These are phyloP conservation scores for Rhyacichthys aspro DNA, from an alignment of 2,797 vertebrate genomes.

Conservation along the genomic window DNA sequence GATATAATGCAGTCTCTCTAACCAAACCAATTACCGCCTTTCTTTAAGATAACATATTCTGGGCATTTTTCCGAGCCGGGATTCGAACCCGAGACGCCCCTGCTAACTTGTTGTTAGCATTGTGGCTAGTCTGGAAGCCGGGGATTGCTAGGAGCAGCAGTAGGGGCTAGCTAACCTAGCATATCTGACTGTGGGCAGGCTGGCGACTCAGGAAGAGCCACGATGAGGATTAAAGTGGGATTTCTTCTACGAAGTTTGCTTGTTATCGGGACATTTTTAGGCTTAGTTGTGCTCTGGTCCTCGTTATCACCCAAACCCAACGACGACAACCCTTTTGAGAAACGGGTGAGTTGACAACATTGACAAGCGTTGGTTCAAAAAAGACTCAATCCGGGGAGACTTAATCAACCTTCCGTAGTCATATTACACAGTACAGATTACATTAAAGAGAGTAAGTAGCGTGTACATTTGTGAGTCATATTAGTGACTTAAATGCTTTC, in stretches of 20 bases:
- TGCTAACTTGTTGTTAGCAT: slow-evolving; percentile 9
- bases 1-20: too few species aligned
- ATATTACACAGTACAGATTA: too few species aligned
- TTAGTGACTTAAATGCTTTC: too few species aligned
- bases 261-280: slow-evolving; percentile 87
- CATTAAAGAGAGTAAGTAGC: too few species aligned
- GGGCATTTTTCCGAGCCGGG: neutral
- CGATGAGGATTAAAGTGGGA: slow-evolving; percentile 91
- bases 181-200: neutral
- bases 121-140: neutral
- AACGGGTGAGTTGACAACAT: slow-evolving; percentile 62
- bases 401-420: too few species aligned
- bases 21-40: too few species aligned
- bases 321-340: slow-evolving; percentile 77
- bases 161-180: slow-evolving; percentile 40
- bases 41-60: too few species aligned
- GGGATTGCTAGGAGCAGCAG: neutral
- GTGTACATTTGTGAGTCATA: too few species aligned
- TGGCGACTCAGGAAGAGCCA: slow-evolving; percentile 11
- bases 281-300: slow-evolving; percentile 90
- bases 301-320: slow-evolving; percentile 82
- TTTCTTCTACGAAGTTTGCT: slow-evolving; percentile 89
- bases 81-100: neutral
- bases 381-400: too few species aligned
- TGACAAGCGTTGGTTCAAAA: too few species aligned